phyloP scores from a whole-genome alignment of 1,140 invertebrate genomes.

The Drosophila kepulauana region DNA sequence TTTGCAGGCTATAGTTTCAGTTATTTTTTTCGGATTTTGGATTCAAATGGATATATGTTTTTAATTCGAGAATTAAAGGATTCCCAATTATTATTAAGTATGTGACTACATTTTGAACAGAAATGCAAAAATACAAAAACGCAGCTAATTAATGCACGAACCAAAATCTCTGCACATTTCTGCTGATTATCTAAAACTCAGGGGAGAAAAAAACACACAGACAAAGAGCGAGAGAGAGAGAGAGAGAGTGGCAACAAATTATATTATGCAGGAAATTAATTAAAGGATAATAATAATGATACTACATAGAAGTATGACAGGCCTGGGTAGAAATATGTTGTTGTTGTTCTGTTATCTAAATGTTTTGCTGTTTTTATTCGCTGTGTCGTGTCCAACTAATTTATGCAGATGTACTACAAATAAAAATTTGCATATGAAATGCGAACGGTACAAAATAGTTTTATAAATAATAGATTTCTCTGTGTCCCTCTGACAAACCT shows the following conservation, averaged over 20 bases:
- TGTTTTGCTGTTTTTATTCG: constrained; percentile 55
- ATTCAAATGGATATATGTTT: constrained; percentile 5
- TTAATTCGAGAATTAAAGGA: constrained; percentile 28
- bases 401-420: constrained; percentile 74
- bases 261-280: constrained; percentile 78
- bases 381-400: constrained; percentile 58
- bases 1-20: constrained; percentile 49
- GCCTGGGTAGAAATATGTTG: constrained; percentile 58
- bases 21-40: constrained; percentile 13
- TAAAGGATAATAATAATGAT: constrained; percentile 80
- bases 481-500: constrained; percentile 9
- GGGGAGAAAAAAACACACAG: constrained; percentile 28
- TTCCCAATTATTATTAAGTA: constrained; percentile 21
- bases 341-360: constrained; percentile 69
- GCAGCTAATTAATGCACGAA: constrained; percentile 69
- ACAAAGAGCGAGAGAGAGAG: constrained; percentile 15
- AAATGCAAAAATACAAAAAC: constrained; percentile 52
- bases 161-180: constrained; percentile 18
- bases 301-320: constrained; percentile 51
- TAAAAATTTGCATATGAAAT: constrained; percentile 78
- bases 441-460: constrained; percentile 68
- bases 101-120: constrained; percentile 25
- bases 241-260: constrained; percentile 23
- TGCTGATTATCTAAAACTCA: constrained; percentile 47
- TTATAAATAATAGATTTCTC: constrained; percentile 71